Evolutionary conservation across 2,797 vertebrate genomes (phyloP), one percentile per base, ranked within the genome.

Genomic region (Gallirallus australis): DNA sequence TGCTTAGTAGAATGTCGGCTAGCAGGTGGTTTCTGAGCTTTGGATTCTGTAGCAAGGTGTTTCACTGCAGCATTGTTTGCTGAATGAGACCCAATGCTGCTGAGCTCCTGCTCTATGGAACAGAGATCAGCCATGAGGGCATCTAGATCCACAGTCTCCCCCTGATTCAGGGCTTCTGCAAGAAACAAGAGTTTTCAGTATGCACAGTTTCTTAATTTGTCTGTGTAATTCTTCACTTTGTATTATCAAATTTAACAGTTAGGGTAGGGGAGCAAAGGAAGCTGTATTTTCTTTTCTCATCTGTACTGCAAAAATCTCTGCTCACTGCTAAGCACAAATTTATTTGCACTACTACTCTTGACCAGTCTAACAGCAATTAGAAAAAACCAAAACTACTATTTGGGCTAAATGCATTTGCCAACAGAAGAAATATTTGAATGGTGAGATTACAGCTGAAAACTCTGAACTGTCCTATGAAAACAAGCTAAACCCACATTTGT

Each of bases 81-180:
- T 48, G 98, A 97, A 85, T 99, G 98, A 92, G 98, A 98, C 30
- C 98, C 98, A 42, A 99, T 98, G 93, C 97, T 99, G 97, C 98
- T 99, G 78, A 99, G 99, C 71, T 99, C 99, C 98, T 99, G 99
- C 90, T 99, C 99, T 77, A 99, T 99, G 78, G 99, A 99, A 97
- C 99, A 99, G 28, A 99, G 99, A 83, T 99, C 99, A 0, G 99
- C 99, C 99, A 99, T 99, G 72, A 99, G 98, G 31, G 99, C 98
- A 28, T 99, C 99, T 71, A 99, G 98, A 96, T 99, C 99, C 94
- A 99, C 99, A 18, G 98, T 98, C 68, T 99, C 99, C 13, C 99
- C 99, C 95, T 99, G 99, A 96, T 98, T 99, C 96, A 99, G 90
- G 45, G 99, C 99, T 98, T 99, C 99, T 99, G 98, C 91, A 98